Evolutionary conservation across 2,888 invertebrate species (phyloP).

Genomic region (Tachystola acroxantha): DNA sequence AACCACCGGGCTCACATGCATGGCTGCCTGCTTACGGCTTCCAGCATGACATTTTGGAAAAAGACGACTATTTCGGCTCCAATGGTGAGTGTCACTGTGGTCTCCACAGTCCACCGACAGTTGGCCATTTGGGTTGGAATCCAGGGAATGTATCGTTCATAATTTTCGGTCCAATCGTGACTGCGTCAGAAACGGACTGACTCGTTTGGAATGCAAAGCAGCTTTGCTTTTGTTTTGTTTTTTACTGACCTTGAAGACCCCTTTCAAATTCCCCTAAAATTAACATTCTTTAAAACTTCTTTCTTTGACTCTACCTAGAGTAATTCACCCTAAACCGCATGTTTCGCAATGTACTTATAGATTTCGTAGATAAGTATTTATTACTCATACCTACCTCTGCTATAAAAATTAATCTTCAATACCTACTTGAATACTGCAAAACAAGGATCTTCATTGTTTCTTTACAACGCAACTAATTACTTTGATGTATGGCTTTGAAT

Average conservation of each 20-base stretch:
- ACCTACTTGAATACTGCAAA: constrained; percentile 1
- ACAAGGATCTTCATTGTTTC: constrained; percentile 39
- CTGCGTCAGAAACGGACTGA: constrained; percentile 22
- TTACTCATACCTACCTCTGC: too few species aligned
- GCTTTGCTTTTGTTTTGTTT: constrained; percentile 27
- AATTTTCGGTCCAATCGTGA: constrained; percentile 33
- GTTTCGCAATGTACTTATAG: constrained; percentile 22
- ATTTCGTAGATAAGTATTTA: background rate
- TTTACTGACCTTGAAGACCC: constrained; percentile 8
- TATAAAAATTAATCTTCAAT: too few species aligned
- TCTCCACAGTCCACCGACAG: constrained; percentile 4
- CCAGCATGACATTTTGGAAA: constrained; percentile 81
- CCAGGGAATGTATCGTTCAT: constrained; percentile 25
- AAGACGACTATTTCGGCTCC: constrained; percentile 82
- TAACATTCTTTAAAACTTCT: background rate
- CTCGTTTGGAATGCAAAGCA: constrained; percentile 30
- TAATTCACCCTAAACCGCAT: constrained; percentile 17
- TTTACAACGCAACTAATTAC: constrained; percentile 39
- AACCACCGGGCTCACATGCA: constrained; percentile 83
- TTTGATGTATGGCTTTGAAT: constrained; percentile 25
- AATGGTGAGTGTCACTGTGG: constrained; percentile 73
- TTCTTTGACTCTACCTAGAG: background rate
- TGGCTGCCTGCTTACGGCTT: constrained; percentile 90
- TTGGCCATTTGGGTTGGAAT: constrained; percentile 18
- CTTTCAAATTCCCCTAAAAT: constrained; percentile 1